Evolutionary conservation across 2,888 invertebrate genomes (phyloP), one percentile per base, ranked within the genome.

Genomic region (Noctuana brunneofusca): DNA sequence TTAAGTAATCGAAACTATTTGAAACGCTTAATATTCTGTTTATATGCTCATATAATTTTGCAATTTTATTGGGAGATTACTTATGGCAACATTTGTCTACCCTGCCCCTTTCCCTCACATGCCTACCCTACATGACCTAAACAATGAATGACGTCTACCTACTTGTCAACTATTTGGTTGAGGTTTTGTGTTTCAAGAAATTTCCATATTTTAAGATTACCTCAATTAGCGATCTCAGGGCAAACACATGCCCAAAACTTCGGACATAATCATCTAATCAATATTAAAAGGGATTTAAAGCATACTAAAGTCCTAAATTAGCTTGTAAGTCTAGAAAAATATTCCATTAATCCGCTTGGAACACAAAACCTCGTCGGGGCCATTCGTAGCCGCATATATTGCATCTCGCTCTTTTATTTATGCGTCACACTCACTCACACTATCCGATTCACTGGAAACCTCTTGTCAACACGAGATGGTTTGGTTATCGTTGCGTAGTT

Each of bases 151-250:
- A 83, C 83, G 80, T 77, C 64, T 30, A 46, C 63, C 65, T 68
- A 60, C 64, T 71, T 75, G 68, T 74, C 75, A 75, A 70, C 68
- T 68, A 70, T 72, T 82, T 64, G 68, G 81, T 80, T 72, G 84
- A 91, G 89, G 89, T 90, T 88, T 91, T 83, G 87, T 71, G 91
- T 89, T 89, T 69, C 90, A 69, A 90, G 73, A 69, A 64, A 74
- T 78, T 84, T 80, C 49, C 27, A 30, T 62, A 20, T 62, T 62
- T 18, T 49, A 38, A n/a, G 11, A 48, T 16, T 38, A 4, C 4
- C 11, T 32, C 20, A 24, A 20, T 38, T 38, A 38, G 18, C 4
- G n/a, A 22, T 18, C 14, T 38, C 2, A 35, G 18, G 4, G 8
- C 18, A 12, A 16, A 38, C 24, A 20, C 18, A 2, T 24, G 14